phyloP scores from a whole-genome alignment of 2,113 vertebrate species.

The Apus apus region DNA sequence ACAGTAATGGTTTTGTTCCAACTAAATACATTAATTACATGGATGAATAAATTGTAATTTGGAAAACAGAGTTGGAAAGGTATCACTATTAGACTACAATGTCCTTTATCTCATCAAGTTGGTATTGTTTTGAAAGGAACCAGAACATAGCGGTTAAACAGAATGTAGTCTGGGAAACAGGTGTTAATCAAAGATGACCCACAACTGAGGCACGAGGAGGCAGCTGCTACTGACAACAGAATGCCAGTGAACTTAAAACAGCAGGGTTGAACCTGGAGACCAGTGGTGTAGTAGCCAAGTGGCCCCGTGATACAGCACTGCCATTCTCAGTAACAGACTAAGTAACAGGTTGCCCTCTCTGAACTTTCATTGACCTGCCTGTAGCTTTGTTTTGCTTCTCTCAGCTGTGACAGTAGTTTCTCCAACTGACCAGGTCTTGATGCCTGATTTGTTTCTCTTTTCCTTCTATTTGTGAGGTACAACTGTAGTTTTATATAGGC shows the following conservation, averaged over 20 bases:
- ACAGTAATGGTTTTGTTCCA: not conserved
- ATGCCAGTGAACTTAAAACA: not conserved
- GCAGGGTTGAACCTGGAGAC: not conserved
- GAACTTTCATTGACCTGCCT: no score
- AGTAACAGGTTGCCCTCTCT: no score
- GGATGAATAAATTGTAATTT: not conserved
- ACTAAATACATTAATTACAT: not conserved
- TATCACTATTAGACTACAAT: not conserved
- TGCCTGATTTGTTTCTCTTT: not conserved
- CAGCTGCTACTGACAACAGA: not conserved
- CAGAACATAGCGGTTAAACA: not conserved
- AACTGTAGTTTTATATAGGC: fast-evolving
- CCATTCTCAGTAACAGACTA: no score
- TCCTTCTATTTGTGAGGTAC: not conserved
- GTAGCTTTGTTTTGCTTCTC: not conserved
- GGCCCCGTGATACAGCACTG: no score
- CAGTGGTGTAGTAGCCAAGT: no score
- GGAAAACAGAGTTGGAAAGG: not conserved
- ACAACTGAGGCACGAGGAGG: not conserved
- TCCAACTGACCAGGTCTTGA: not conserved
- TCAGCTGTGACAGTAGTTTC: not conserved
- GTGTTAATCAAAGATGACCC: not conserved
- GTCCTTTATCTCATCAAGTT: not conserved
- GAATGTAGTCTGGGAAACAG: not conserved
- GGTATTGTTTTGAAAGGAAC: not conserved